Evolutionary conservation across 2,113 vertebrate species (phyloP).

Genomic region (Neolamprologus caudopunctatus): DNA sequence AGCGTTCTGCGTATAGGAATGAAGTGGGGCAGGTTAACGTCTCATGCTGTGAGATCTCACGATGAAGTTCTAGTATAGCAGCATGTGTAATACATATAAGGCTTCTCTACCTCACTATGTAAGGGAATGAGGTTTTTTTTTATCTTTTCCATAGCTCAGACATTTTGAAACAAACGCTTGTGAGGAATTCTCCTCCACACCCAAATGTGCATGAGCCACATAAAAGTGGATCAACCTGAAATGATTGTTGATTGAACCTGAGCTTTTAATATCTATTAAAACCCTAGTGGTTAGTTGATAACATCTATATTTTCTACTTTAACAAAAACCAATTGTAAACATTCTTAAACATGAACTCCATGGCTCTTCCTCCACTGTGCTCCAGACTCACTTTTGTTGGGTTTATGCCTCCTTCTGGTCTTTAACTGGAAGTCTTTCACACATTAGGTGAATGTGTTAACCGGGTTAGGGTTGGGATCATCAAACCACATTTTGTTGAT

Average conservation of each 20-base stretch:
- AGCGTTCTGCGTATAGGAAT: background rate
- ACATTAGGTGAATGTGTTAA: background rate
- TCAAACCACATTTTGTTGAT: background rate
- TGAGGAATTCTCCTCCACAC: background rate
- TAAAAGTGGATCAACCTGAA: background rate
- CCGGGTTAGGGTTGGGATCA: background rate
- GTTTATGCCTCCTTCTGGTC: background rate
- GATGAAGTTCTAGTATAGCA: background rate
- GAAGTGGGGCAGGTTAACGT: background rate
- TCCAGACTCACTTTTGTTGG: background rate
- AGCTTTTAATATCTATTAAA: background rate
- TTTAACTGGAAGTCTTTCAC: background rate
- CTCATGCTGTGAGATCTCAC: background rate
- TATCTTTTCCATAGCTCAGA: background rate
- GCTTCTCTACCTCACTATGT: background rate
- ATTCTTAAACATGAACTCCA: background rate
- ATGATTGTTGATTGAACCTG: background rate
- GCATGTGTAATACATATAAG: rapidly evolving
- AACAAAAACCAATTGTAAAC: background rate
- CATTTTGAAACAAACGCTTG: background rate
- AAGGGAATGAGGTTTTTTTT: background rate
- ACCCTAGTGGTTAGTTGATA: background rate
- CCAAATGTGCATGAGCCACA: background rate
- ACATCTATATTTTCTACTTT: background rate
- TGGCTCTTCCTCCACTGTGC: background rate